Evolutionary conservation across 2,888 invertebrate species (phyloP).

Genomic region (Thecophora atra): DNA sequence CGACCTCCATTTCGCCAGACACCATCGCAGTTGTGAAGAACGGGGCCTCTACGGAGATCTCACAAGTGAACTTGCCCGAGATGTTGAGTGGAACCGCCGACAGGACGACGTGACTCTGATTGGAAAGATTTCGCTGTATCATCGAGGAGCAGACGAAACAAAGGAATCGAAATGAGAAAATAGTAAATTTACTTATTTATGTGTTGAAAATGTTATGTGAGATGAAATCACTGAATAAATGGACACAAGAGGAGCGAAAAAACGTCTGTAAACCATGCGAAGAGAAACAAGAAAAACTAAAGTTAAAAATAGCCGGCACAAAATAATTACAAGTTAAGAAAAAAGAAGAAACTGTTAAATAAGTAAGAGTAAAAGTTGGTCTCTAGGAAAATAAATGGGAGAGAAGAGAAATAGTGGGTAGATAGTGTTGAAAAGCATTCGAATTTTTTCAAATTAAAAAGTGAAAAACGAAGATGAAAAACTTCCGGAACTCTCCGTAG

Average conservation of each 20-base stretch:
- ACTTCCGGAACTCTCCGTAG: not conserved
- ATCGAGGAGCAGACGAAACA: not conserved
- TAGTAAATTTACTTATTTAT: not conserved
- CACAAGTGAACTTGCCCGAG: constrained; percentile 66
- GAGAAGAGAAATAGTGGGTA: not conserved
- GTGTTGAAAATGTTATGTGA: not conserved
- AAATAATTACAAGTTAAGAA: too few relatives aligned
- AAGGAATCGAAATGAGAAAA: not conserved
- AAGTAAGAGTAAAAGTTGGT: too few relatives aligned
- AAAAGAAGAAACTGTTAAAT: too few relatives aligned
- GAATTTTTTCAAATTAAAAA: constrained; percentile 20
- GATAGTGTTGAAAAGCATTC: not conserved
- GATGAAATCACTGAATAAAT: too few relatives aligned
- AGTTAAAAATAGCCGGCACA: too few relatives aligned
- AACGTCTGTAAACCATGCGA: too few relatives aligned
- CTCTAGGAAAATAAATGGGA: not conserved
- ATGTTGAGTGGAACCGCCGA: constrained; percentile 64
- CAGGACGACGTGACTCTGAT: constrained; percentile 66
- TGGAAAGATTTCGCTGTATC: constrained; percentile 63
- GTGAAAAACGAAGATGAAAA: not conserved
- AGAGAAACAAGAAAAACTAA: too few relatives aligned
- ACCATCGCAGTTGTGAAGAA: constrained; percentile 66
- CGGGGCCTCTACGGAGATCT: constrained; percentile 66
- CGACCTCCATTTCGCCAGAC: constrained; percentile 66
- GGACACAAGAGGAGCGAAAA: too few relatives aligned